Evolutionary conservation across 2,888 invertebrate species (phyloP), one percentile per base, ranked within the genome.

Genomic region (Hypomecis punctinalis): DNA sequence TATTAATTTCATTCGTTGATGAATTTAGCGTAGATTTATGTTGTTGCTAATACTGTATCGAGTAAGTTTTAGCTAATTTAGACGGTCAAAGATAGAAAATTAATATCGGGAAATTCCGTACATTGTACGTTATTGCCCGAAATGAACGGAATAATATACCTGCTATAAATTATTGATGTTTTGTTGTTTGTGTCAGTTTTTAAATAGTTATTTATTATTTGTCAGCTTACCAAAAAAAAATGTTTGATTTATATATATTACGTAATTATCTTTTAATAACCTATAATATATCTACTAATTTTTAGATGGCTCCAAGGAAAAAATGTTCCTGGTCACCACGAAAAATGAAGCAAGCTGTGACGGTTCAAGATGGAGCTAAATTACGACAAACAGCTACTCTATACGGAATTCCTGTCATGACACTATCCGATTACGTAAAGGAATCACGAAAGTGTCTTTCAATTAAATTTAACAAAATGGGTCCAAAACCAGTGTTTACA

Each of bases 231-330:
- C 9, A 7, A 43, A 43, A 42, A 10, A 8, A 42, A 9, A 48
- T 48, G 35, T 35, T 48, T 48, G 33, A 48, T 5, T 48, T 35
- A 35, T 11, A 5, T 48, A 35, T 48, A 5, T 5, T 48, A 7
- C 8, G 9, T 35, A 48, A 33, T 8, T 10, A 48, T 35, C 5
- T 47, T 47, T 10, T 48, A 7, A 33, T 46, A 36, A 10, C n/a
- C 35, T 48, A 35, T 36, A 48, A 35, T n/a, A n/a, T n/a, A 48
- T 48, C n/a, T n/a, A n/a, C n/a, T n/a, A n/a, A n/a, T n/a, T n/a
- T n/a, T n/a, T n/a, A n/a, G n/a, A n/a, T n/a, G 48, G 48, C 35
- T 48, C 48, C 48, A 48, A 48, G 35, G 35, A 48, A 48, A 42
- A 48, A 48, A 48, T 48, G 48, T 48, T 7, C 48, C 48, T 48